Evolutionary conservation across 2,888 invertebrate genomes (phyloP), one percentile per base, ranked within the genome.

Genomic region (Leptopilina syphax): DNA sequence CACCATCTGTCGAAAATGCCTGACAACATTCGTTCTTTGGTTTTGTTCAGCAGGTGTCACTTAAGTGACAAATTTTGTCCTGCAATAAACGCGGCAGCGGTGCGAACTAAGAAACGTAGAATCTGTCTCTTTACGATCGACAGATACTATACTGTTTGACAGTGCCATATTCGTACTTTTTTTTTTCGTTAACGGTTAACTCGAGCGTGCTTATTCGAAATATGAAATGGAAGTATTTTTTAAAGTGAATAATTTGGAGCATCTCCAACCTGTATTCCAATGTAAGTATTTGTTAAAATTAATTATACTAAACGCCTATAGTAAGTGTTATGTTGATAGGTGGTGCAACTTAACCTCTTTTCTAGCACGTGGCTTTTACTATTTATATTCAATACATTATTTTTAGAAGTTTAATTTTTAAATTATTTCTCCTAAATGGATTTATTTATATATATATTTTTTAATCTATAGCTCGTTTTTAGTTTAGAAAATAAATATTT

Each of bases 101-200:
- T 60, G 60, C 60, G 60, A 60, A 60, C 60, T 60, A n/a, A 60
- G 60, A n/a, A 60, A 60, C 60, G 7, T n/a, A 60, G 7, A 60
- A 60, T 60, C 60, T 60, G 60, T 60, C 60, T n/a, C n/a, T 60
- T 60, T 1, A n/a, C n/a, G n/a, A 60, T 7, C 60, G 60, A 60
- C 60, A 60, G 60, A 18, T 60, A 60, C 60, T 60, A 7, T 60
- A 60, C 60, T 60, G 4, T 60, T 60, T n/a, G 3, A 60, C 18
- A 60, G 60, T 60, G 60, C 18, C 60, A 60, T 60, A 60, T 60
- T n/a, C 3, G n/a, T 60, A n/a, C n/a, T 60, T 57, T 10, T 57
- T 3, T 6, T n/a, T 13, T 57, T 57, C n/a, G 57, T 57, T 13
- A 9, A 57, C 57, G 57, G n/a, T 57, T 57, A n/a, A 57, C 12